Base-by-base conservation (phyloP, 2,113 vertebrate genomes). In the Hippocampus zosterae region DNA sequence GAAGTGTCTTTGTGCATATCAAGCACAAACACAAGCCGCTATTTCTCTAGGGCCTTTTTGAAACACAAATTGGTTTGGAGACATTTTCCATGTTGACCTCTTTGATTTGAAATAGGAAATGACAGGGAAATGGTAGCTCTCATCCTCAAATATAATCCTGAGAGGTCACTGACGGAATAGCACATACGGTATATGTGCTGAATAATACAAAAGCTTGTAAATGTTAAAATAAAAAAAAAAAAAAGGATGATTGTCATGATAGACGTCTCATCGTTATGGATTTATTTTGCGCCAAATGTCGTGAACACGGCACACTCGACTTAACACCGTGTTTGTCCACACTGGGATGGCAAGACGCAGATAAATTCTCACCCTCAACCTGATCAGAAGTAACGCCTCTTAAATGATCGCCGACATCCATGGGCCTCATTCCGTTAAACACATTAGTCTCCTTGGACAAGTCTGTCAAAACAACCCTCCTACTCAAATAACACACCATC, bases 31-130 rank as follows among this genome's bases (percentile, higher is more conserved):
- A 84, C 81, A 66, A 82, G 87, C 75, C 73, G 78, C 80, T 71
- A 78, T 90, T 85, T 87, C 88, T 88, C 87, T 83, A 84, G 87
- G 85, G 86, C 83, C 84, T 87, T 86, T 90, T 87, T 88, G 81
- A 86, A 89, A 90, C 88, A 89, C 83, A 90, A 91, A 91, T 91
- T 91, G 88, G 85, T 88, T 91, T 86, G 87, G 90, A 90, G 84
- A 87, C 83, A 82, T 88, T 89, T 88, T 86, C 78, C 77, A 44
- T 71, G 76, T 78, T 90, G 90, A 90, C 88, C 88, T 83, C 85
- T 90, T 88, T 88, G 89, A 91, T 91, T 86, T 80, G 75, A 89
- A 89, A 90, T 84, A 75, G 72, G 80, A 86, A 86, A 89, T 79
- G 89, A 91, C 88, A 85, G 85, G 72, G 81, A 88, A 84, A 82